Base-by-base conservation (phyloP, 1,140 invertebrate species). In the Hylaeus volcanicus region DNA sequence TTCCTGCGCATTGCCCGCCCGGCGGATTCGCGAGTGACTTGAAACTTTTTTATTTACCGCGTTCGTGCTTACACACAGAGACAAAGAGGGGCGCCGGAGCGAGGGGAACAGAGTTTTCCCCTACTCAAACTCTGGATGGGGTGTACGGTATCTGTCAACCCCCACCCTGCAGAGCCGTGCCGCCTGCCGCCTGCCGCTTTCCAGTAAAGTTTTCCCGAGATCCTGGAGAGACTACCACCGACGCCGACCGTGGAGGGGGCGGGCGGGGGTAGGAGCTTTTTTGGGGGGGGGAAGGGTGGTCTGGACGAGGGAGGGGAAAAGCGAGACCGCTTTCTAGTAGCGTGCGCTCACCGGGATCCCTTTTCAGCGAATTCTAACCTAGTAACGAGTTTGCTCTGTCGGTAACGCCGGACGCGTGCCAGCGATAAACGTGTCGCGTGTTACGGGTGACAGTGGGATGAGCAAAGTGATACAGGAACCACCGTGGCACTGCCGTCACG, bases 1-100 rank as follows among this genome's bases (percentile, higher is more conserved):
- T 87, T 76, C 85, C 82, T 87, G 86, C 86, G 86, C 86, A 71
- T 82, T 87, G 85, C 78, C 9, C 64, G 66, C 81, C 26, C 78
- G 77, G 69, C 84, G 78, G 81, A 86, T 85, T 76, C 82, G 86
- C 85, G 77, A 77, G 84, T 83, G 84, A 89, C 88, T 89, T 86
- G 83, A 92, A 92, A 92, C 90, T 92, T 92, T 91, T 91, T 88
- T 92, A 91, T 92, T 92, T 90, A 91, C 88, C 86, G 81, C 84
- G 77, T 80, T 86, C 77, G 68, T 83, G 82, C 86, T 86, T 81
- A 82, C 86, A 80, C 83, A 82, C 80, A 77, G 72, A 82, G 73
- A 75, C 76, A 79, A 81, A 83, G 77, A 61, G 58, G 82, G 76
- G 53, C 74, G 63, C 26, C 26, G 37, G 43, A 60, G 74, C 26